Percentiles rank a stretch among this genome's conserved stretches.
Evolutionary conservation across 2,888 invertebrate genomes (phyloP).

Genomic region (Euphydryas editha): DNA sequence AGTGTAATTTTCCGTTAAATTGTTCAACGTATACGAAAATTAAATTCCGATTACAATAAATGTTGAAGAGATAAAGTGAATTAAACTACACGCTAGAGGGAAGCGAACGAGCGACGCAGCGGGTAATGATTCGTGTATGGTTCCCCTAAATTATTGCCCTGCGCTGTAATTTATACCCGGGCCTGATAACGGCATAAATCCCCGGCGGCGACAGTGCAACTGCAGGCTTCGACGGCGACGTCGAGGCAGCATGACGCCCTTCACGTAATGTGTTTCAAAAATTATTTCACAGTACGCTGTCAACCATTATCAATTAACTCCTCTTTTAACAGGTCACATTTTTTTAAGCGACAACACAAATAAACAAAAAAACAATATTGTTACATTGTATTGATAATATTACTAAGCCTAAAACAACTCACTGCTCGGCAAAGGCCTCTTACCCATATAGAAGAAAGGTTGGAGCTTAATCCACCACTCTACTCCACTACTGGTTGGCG

Average conservation of each 20-base stretch:
- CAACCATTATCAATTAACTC: slow-evolving; percentile 11
- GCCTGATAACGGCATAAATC: slow-evolving; percentile 82
- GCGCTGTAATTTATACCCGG: slow-evolving; percentile 77
- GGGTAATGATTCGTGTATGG: slow-evolving; percentile 82
- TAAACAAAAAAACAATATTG: neutral
- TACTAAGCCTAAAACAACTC: no score
- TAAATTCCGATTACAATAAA: slow-evolving; percentile 70
- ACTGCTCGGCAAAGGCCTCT: no score
- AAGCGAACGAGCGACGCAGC: slow-evolving; percentile 65
- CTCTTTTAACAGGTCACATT: neutral
- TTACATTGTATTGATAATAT: no score
- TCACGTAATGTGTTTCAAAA: slow-evolving; percentile 58
- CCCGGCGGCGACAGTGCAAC: slow-evolving; percentile 70
- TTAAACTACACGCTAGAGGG: slow-evolving; percentile 64
- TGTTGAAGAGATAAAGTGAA: slow-evolving; percentile 75
- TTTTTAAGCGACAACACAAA: neutral
- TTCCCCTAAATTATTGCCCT: slow-evolving; percentile 81
- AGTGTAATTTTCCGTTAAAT: slow-evolving; percentile 23
- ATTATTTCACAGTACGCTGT: slow-evolving; percentile 39
- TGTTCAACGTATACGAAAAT: slow-evolving; percentile 44
- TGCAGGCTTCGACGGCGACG: slow-evolving; percentile 70
- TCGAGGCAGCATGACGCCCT: slow-evolving; percentile 74
- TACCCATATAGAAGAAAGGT: no score
- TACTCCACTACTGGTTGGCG: no score
- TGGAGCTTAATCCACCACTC: no score